phyloP scores from a whole-genome alignment of 1,140 invertebrate species.

The Drosophila saltans region DNA sequence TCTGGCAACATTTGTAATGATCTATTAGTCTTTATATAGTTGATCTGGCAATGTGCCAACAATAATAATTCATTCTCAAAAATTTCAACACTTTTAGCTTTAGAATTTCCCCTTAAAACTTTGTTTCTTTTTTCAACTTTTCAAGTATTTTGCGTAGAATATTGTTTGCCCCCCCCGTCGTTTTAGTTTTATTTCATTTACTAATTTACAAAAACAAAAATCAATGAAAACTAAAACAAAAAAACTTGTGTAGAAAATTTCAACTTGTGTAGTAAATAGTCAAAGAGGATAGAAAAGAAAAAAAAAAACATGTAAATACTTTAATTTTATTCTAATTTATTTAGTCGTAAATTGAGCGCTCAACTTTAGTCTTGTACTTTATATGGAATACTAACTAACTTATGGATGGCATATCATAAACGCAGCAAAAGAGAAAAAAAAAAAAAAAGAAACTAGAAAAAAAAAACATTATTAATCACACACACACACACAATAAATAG shows the following conservation, averaged over 20 bases:
- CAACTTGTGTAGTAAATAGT: constrained; percentile 3
- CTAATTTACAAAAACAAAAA: background rate
- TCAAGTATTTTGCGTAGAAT: background rate
- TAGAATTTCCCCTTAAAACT: background rate
- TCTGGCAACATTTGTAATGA: too few species aligned
- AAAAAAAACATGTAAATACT: background rate
- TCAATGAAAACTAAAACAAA: background rate
- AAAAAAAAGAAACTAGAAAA: background rate
- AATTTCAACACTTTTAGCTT: too few species aligned
- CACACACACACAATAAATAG: background rate
- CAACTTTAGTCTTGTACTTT: constrained; percentile 14
- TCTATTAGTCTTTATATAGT: too few species aligned
- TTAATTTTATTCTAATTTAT: constrained; percentile 1
- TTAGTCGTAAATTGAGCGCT: constrained; percentile 12
- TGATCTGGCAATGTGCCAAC: too few species aligned
- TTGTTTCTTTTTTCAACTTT: background rate
- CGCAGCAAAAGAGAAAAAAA: constrained; percentile 1
- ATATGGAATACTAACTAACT: constrained; percentile 11
- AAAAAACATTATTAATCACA: background rate
- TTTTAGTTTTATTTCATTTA: background rate
- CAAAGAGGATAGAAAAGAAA: background rate
- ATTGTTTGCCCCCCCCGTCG: background rate
- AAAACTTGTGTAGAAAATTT: constrained; percentile 11
- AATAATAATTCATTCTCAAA: too few species aligned
- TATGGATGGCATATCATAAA: constrained; percentile 12